Evolutionary conservation across 2,888 invertebrate species (phyloP).

Genomic region (Rotaria macrura): DNA sequence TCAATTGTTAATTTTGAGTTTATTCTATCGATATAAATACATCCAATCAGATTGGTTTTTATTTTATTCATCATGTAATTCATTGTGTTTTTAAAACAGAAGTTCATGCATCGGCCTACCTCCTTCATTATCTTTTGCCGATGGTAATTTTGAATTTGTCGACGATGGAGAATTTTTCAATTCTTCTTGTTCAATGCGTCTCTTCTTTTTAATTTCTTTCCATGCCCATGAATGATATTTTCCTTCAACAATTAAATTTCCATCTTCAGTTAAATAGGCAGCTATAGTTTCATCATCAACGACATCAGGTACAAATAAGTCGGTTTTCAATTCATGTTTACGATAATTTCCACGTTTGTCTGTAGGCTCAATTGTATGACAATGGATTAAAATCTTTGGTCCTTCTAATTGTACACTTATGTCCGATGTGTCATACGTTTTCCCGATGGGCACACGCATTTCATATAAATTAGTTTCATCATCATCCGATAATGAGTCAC

Average conservation of each 20-base stretch:
- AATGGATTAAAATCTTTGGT: conserved; percentile 5
- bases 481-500: neutral
- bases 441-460: neutral
- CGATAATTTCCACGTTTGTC: conserved; percentile 15
- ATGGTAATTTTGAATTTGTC: neutral
- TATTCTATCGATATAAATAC: no score
- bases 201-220: conserved; percentile 15
- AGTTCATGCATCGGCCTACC: neutral
- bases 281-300: conserved; percentile 15
- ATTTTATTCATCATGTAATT: no score
- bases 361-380: conserved; percentile 21
- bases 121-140: neutral
- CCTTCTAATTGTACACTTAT: conserved; percentile 20
- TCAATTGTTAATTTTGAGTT: no score
- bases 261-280: conserved; percentile 10
- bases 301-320: neutral
- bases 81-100: no score
- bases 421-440: conserved; percentile 1
- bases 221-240: conserved; percentile 19
- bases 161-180: neutral
- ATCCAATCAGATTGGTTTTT: no score
- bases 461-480: neutral
- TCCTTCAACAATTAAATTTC: conserved; percentile 7
- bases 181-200: neutral
- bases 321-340: conserved; percentile 14